These are phyloP conservation scores for Diachasma alloeum DNA, from an alignment of 1,140 invertebrate genomes.

Conservation along the genomic window DNA sequence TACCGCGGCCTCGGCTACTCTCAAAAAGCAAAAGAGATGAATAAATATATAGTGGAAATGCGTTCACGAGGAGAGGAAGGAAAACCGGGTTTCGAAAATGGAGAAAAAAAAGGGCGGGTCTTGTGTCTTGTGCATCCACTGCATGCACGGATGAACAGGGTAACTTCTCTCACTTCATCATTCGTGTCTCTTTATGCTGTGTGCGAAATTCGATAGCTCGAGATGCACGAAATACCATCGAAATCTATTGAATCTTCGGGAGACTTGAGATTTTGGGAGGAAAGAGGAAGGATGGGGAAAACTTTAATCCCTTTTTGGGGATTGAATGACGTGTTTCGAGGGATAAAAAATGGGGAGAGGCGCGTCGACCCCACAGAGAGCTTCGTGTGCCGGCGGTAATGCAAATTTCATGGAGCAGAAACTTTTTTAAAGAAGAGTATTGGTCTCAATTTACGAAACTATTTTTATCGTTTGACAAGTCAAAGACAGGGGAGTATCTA, in stretches of 20 bases:
- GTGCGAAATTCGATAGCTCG: slow-evolving; percentile 14
- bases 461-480: too few relatives aligned
- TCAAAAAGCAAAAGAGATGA: neutral
- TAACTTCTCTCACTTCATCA: neutral
- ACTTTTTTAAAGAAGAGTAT: neutral
- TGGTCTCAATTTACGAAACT: neutral
- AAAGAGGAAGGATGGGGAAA: neutral
- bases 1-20: slow-evolving; percentile 7
- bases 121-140: neutral
- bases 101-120: neutral
- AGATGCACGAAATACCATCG: neutral
- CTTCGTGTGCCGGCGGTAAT: neutral
- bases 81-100: neutral
- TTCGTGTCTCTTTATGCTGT: neutral
- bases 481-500: too few relatives aligned
- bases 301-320: neutral
- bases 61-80: neutral
- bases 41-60: neutral
- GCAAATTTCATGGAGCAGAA: neutral
- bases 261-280: neutral
- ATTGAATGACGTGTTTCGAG: slow-evolving; percentile 1
- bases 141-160: neutral
- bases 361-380: neutral
- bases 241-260: neutral
- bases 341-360: neutral